A percentile compares a stretch with the other conserved stretches of the same genome.
phyloP scores from a whole-genome alignment of 2,113 vertebrate genomes.

The Heptranchias perlo region DNA sequence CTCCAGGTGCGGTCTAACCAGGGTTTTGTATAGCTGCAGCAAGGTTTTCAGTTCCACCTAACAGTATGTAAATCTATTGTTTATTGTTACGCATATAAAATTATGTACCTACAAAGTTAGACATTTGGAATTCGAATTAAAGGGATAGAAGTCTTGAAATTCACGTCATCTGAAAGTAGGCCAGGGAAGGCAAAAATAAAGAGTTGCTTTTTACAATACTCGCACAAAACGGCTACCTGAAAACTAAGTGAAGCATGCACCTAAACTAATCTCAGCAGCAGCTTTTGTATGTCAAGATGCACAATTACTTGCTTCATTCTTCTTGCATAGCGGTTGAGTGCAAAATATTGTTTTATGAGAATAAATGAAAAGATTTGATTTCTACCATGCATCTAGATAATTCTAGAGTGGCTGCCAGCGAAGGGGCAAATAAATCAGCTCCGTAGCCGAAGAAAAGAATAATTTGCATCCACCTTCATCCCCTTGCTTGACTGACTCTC shows the following conservation, averaged over 20 bases:
- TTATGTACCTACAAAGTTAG: neutral
- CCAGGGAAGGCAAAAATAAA: slow-evolving; percentile 16
- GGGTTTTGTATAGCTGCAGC: too few species aligned
- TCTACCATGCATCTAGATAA: neutral
- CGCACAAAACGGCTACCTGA: neutral
- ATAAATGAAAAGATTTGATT: neutral
- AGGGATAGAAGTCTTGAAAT: neutral
- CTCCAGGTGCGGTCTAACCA: too few species aligned
- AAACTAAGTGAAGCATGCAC: neutral
- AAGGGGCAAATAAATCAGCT: neutral
- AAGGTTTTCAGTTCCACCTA: neutral
- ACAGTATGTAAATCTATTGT: neutral
- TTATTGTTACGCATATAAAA: neutral
- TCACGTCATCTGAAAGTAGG: neutral
- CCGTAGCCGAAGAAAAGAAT: neutral
- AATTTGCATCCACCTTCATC: neutral
- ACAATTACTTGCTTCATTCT: neutral
- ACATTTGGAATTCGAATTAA: neutral
- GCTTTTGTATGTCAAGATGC: neutral
- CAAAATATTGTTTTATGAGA: neutral
- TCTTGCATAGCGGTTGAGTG: neutral
- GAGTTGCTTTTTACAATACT: neutral
- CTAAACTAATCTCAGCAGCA: neutral
- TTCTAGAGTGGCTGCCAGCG: neutral
- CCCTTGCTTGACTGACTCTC: neutral